phyloP scores from a whole-genome alignment of 2,888 invertebrate genomes.

The Acleris emargana region DNA sequence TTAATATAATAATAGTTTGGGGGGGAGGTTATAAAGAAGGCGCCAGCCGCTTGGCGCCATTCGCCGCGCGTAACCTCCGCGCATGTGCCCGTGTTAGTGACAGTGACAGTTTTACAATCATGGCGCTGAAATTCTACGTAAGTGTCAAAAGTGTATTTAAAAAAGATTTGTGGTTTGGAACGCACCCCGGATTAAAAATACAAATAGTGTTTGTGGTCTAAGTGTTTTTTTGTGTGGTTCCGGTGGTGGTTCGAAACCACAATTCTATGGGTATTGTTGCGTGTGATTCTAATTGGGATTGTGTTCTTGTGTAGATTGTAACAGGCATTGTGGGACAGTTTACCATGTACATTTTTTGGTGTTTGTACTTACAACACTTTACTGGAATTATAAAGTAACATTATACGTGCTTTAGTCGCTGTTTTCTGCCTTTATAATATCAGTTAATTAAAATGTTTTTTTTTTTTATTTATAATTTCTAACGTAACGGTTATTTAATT shows the following conservation, averaged over 20 bases:
- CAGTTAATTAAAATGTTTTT: too few relatives aligned
- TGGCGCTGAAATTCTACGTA: constrained; percentile 82
- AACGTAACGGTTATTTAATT: not conserved
- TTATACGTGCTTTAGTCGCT: too few relatives aligned
- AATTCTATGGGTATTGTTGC: constrained; percentile 67
- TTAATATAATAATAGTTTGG: constrained; percentile 77
- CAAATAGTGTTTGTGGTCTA: constrained; percentile 39
- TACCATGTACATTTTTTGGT: not conserved
- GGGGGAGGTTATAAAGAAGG: constrained; percentile 76
- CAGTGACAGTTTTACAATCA: constrained; percentile 72
- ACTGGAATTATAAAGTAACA: too few relatives aligned
- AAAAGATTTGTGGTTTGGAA: constrained; percentile 62
- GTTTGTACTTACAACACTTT: constrained; percentile 5
- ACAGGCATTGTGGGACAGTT: constrained; percentile 34
- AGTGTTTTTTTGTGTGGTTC: constrained; percentile 41
- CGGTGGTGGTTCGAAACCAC: constrained; percentile 77
- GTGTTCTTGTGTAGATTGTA: constrained; percentile 38
- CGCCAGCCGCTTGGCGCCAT: constrained; percentile 61
- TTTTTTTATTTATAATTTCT: not conserved
- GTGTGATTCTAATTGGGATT: constrained; percentile 49
- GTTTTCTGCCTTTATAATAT: not conserved
- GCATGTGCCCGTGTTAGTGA: constrained; percentile 76
- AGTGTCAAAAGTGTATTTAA: constrained; percentile 74
- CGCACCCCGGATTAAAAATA: constrained; percentile 57
- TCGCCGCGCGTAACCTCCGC: constrained; percentile 75